These are phyloP conservation scores for Pao palembangensis DNA, from an alignment of 2,113 vertebrate species.

Conservation along the genomic window DNA sequence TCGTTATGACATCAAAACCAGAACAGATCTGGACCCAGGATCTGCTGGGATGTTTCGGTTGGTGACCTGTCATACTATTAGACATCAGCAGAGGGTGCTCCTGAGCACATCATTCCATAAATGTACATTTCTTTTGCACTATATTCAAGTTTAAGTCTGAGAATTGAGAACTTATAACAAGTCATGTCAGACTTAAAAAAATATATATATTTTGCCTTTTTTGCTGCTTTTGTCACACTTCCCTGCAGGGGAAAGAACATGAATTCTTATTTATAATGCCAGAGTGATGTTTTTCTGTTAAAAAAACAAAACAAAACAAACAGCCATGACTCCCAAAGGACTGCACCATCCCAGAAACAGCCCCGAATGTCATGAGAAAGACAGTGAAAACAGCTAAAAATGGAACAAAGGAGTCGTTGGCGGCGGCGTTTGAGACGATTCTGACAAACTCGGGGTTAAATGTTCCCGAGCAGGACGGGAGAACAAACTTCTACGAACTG, in stretches of 20 bases:
- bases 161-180: too few species aligned
- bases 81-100: too few species aligned
- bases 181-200: too few species aligned
- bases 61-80: too few species aligned
- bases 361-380: slow-evolving; percentile 68
- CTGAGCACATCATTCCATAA: too few species aligned
- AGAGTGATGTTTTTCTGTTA: slow-evolving; percentile 23
- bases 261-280: slow-evolving; percentile 44
- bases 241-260: slow-evolving; percentile 22
- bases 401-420: slow-evolving; percentile 56
- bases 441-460: slow-evolving; percentile 56
- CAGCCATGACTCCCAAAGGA: slow-evolving; percentile 41
- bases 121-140: too few species aligned
- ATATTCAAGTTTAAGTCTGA: too few species aligned
- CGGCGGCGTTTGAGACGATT: slow-evolving; percentile 4
- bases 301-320: slow-evolving; percentile 14
- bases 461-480: slow-evolving; percentile 49
- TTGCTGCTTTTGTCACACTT: slow-evolving; percentile 2
- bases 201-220: background rate
- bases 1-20: too few species aligned
- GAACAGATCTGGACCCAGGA: too few species aligned
- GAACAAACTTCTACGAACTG: slow-evolving; percentile 65
- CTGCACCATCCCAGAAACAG: slow-evolving; percentile 45
- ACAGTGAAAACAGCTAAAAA: slow-evolving; percentile 55
- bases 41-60: too few species aligned